A percentile compares a stretch with the other conserved stretches of the same genome.
Evolutionary conservation across 2,113 vertebrate genomes (phyloP).

Genomic region (Oryzias melastigma): DNA sequence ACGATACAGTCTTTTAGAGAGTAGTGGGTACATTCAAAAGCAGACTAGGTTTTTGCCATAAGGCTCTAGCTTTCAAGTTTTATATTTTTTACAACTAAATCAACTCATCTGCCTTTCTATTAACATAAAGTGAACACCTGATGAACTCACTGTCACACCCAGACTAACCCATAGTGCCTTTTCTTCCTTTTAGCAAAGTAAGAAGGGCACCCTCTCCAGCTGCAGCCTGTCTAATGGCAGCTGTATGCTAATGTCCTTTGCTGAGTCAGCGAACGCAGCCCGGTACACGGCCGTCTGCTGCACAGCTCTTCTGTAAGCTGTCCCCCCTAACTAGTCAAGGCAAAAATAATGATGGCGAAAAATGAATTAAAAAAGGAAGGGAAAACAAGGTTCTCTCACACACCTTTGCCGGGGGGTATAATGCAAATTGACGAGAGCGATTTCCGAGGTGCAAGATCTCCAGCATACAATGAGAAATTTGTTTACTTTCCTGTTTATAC

Average conservation of each 20-base stretch:
- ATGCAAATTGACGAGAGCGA: slow-evolving; percentile 2
- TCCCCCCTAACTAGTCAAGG: slow-evolving; percentile 24
- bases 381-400: slow-evolving; percentile 7
- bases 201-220: slow-evolving; percentile 48
- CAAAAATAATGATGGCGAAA: slow-evolving; percentile 20
- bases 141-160: slow-evolving; percentile 20
- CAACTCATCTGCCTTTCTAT: slow-evolving; percentile 10
- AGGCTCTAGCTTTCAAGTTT: too few species aligned
- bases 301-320: slow-evolving; percentile 36
- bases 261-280: slow-evolving; percentile 72
- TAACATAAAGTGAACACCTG: slow-evolving; percentile 13
- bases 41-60: too few species aligned
- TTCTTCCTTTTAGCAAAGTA: slow-evolving; percentile 31
- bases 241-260: slow-evolving; percentile 72
- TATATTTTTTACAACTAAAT: too few species aligned
- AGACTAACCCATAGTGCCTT: slow-evolving; percentile 14
- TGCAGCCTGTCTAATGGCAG: slow-evolving; percentile 65
- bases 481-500: slow-evolving; percentile 2
- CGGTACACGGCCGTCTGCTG: slow-evolving; percentile 40
- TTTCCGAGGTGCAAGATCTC: slow-evolving; percentile 3
- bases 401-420: too few species aligned
- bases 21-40: too few species aligned
- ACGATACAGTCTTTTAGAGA: too few species aligned
- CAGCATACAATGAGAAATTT: too few species aligned
- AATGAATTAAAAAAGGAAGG: slow-evolving; percentile 1